A percentile compares a stretch with the other conserved stretches of the same genome.
Evolutionary conservation across 2,888 invertebrate species (phyloP).

Genomic region (Caenorhabditis angaria): DNA sequence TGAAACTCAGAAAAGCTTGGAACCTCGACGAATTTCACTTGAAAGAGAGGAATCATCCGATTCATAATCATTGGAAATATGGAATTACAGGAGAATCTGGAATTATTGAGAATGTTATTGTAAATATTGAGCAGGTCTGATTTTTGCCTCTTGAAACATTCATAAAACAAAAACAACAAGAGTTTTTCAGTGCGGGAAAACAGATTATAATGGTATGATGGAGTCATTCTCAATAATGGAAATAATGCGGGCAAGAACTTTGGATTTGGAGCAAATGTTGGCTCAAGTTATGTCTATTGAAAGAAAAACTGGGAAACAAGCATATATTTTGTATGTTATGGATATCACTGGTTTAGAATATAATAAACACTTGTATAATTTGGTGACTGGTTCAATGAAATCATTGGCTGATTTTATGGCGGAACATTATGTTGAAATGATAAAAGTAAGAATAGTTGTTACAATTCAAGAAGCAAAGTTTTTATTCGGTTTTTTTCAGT

Average conservation of each 20-base stretch:
- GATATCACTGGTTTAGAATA: conserved; percentile 64
- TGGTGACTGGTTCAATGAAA: conserved; percentile 63
- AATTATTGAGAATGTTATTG: conserved; percentile 62
- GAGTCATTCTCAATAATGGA: conserved; percentile 58
- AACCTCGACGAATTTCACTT: conserved; percentile 59
- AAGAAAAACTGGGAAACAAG: conserved; percentile 64
- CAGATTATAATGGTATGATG: conserved; percentile 66
- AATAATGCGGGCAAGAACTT: conserved; percentile 62
- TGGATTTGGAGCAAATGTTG: conserved; percentile 66
- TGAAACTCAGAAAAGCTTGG: conserved; percentile 58
- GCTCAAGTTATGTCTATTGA: conserved; percentile 61
- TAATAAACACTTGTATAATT: conserved; percentile 60
- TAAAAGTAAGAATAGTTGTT: conserved; percentile 44
- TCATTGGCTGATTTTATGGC: conserved; percentile 68
- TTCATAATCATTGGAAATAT: conserved; percentile 66
- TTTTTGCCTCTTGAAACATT: conserved; percentile 7
- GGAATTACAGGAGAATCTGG: conserved; percentile 55
- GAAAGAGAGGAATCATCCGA: conserved; percentile 60
- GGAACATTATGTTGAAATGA: conserved; percentile 68
- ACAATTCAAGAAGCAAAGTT: neutral
- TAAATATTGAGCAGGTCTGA: conserved; percentile 64
- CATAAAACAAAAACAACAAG: neutral
- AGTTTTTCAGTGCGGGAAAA: conserved; percentile 56
- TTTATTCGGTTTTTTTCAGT: conserved; percentile 17
- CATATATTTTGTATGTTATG: conserved; percentile 67